phyloP scores from a whole-genome alignment of 2,888 invertebrate species.

The Hyalella azteca region DNA sequence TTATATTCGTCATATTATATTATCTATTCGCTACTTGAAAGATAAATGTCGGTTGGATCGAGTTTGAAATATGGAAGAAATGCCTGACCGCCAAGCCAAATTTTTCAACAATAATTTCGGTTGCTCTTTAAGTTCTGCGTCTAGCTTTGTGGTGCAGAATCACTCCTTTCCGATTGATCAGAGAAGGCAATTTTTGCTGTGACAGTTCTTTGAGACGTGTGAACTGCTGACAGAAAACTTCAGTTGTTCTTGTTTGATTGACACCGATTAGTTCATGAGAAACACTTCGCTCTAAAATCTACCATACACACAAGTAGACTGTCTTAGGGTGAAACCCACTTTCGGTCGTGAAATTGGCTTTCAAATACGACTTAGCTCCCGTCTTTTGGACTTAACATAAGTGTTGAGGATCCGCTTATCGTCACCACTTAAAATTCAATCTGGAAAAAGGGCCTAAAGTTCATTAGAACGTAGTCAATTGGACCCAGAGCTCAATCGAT shows the following conservation, averaged over 20 bases:
- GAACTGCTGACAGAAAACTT: slow-evolving; percentile 21
- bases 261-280: neutral
- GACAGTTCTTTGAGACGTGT: neutral
- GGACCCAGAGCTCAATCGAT: too few species aligned
- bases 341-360: too few species aligned
- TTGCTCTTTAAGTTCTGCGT: neutral
- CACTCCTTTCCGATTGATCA: neutral
- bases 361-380: too few species aligned
- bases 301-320: too few species aligned
- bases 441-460: too few species aligned
- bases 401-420: too few species aligned
- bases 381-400: too few species aligned
- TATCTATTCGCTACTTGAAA: neutral
- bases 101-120: neutral
- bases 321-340: too few species aligned
- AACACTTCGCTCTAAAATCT: too few species aligned
- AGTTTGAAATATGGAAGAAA: neutral
- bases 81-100: slow-evolving; percentile 7
- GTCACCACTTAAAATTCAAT: too few species aligned
- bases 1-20: too few species aligned
- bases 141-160: neutral
- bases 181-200: slow-evolving; percentile 2
- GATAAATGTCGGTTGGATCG: slow-evolving; percentile 5
- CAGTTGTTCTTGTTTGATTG: slow-evolving; percentile 19
- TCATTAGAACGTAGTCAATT: too few species aligned